Base-by-base conservation (phyloP, 1,140 invertebrate genomes). In the Lordiphosa clarofinis region DNA sequence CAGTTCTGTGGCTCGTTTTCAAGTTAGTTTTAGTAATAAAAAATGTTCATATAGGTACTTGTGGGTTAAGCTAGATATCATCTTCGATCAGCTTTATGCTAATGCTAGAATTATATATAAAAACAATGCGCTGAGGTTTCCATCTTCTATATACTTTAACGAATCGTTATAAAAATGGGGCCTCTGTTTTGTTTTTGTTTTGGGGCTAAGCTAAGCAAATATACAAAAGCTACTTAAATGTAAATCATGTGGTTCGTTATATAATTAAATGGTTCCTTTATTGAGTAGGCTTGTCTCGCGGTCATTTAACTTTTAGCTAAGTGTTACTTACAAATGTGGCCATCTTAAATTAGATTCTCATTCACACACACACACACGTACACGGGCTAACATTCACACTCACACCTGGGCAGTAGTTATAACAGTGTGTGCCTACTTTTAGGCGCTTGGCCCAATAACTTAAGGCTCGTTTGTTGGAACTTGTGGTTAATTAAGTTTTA, bases 391-490 rank as follows among this genome's bases (percentile, higher is more conserved):
- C 31, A 12, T 12, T 3, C 8, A 31, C 50, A 33, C 52, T 24
- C 36, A 36, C 39, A 61, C 31, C 62, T 72, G 76, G 76, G 74
- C 74, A 79, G 74, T 79, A 79, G 65, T 79, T 50, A 67, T 49
- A 52, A 81, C 75, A 81, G 76, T 81, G 76, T 63, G 70, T 60
- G 71, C 66, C 46, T 54, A 55, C 49, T 49, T 19, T 3, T 2
- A 2, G 19, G 19, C 19, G 2, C 19, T 19, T 19, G 19, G 19
- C 19, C 19, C 19, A 19, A 60, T 76, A 56, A 40, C 52, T 78
- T 78, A 79, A 78, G 74, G 74, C 74, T 74, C 58, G 79, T 79
- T 78, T 79, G 60, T 79, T 78, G 74, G 74, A 74, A 62, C 69
- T 78, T 67, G 15, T 65, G 50, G 62, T 56, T 72, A 48, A 59